Evolutionary conservation across 2,797 vertebrate species (phyloP), one percentile per base, ranked within the genome.

Genomic region (Girardinus metallicus): DNA sequence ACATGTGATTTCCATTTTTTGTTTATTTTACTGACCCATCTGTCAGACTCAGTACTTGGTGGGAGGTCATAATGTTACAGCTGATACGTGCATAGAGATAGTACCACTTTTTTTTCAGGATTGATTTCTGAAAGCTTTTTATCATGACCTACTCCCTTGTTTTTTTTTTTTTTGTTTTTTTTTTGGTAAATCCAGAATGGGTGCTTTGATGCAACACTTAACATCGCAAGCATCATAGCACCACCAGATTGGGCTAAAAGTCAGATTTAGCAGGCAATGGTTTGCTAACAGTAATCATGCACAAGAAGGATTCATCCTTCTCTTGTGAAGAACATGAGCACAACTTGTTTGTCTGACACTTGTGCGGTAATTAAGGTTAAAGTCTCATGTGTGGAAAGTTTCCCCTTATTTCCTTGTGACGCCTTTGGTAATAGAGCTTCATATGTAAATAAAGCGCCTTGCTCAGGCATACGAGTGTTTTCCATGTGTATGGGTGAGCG

Each of bases 381-480:
- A 76, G 57, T 23, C 77, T 76, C 68, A 53, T 53, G 3, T 79
- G 79, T 51, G 44, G 79, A 46, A 80, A 77, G 81, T 80, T 88
- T 76, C 82, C 68, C 82, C 74, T 39, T 53, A 47, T 83, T 84
- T 88, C 75, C 72, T 75, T n/a, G 51, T 2, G 41, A 78, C 29
- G 64, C 80, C 74, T 80, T 85, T 73, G 80, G 87, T 87, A 86
- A 84, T 83, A 84, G 81, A 84, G 80, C 81, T 82, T 91, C 80
- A 83, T 87, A 90, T 91, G 88, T 90, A 91, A 91, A 92, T 90
- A 87, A 86, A 79, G 82, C 84, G 77, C 74, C 49, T 75, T 51
- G 68, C 87, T 8, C 72, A 80, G 79, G 73, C 73, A 8, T 74
- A 46, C 43, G 79, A 66, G 77, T 53, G 85, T 53, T 80, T 85